These are phyloP conservation scores for Matsumurasca onukii DNA, from an alignment of 1,140 invertebrate species.

Conservation along the genomic window DNA sequence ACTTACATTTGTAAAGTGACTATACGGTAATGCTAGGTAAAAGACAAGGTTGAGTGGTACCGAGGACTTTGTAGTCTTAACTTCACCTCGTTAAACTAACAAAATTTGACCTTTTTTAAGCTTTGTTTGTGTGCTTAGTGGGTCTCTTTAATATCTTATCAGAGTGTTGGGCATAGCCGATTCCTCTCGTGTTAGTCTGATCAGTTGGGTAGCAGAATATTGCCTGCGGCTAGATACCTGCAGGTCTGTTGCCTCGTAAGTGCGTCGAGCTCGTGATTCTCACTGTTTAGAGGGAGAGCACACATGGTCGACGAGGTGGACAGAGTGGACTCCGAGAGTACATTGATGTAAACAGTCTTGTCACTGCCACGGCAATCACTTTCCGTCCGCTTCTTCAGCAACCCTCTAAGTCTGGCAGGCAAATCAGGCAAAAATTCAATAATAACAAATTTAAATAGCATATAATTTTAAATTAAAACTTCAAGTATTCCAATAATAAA, in stretches of 20 bases:
- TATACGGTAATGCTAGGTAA: no score
- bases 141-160: no score
- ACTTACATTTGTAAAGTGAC: no score
- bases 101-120: no score
- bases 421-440: background rate
- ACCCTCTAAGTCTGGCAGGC: background rate
- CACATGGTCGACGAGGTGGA: conserved; percentile 38
- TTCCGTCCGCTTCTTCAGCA: conserved; percentile 11
- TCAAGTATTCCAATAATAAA: no score
- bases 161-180: no score
- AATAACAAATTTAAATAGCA: background rate
- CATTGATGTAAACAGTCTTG: conserved; percentile 37
- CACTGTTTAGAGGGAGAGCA: conserved; percentile 34
- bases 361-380: conserved; percentile 19
- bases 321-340: conserved; percentile 38
- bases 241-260: conserved; percentile 30
- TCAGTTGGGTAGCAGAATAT: no score
- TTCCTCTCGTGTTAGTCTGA: no score
- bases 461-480: background rate
- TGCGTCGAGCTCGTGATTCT: conserved; percentile 41
- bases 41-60: no score
- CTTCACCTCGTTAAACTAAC: no score
- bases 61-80: no score
- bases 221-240: background rate
- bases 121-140: no score